A percentile compares a stretch with the other conserved stretches of the same genome.
Evolutionary conservation across 1,140 invertebrate genomes (phyloP).

Genomic region (Orchestia grillus): DNA sequence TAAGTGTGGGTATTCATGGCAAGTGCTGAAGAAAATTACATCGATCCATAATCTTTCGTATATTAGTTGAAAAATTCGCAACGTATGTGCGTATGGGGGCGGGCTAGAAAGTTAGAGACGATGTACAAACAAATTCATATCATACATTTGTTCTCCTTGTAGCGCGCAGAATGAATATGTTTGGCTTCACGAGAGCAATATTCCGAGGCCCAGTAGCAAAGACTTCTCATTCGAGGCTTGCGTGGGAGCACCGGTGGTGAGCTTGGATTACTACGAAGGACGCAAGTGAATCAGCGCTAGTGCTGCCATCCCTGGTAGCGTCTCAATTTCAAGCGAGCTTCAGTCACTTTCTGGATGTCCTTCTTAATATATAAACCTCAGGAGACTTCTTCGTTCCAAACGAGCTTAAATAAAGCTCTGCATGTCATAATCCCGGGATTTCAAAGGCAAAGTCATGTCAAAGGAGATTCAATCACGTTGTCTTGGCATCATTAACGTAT

Average conservation of each 20-base stretch:
- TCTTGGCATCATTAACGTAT: background rate
- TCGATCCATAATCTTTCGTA: background rate
- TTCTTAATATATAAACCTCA: background rate
- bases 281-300: background rate
- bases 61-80: background rate
- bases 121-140: background rate
- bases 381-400: background rate
- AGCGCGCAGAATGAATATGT: background rate
- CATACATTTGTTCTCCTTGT: background rate
- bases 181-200: background rate
- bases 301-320: background rate
- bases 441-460: background rate
- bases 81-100: background rate
- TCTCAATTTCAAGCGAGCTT: background rate
- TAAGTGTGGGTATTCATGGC: background rate
- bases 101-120: background rate
- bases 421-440: background rate
- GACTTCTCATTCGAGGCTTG: background rate
- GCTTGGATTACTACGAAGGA: background rate
- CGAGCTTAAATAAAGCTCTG: background rate
- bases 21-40: background rate
- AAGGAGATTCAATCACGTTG: background rate
- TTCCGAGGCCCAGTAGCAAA: background rate
- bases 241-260: background rate
- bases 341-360: background rate